Percentiles rank a stretch among this genome's conserved stretches.
phyloP scores from a whole-genome alignment of 2,113 vertebrate genomes.

The Scolopax mira region DNA sequence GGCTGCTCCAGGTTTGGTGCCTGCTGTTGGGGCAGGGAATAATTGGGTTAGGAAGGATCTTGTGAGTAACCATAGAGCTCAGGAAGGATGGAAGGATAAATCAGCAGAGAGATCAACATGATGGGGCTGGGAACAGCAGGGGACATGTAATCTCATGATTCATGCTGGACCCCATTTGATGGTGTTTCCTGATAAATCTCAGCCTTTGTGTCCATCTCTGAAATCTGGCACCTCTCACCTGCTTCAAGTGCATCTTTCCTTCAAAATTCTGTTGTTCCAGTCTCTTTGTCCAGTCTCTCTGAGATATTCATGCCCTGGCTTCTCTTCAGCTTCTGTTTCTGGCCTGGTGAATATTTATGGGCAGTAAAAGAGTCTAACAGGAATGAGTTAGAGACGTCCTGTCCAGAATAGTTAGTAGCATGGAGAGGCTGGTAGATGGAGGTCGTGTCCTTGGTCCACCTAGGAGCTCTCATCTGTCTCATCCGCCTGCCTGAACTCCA shows the following conservation, averaged over 20 bases:
- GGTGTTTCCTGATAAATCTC: fast-evolving
- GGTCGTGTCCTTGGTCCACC: background rate
- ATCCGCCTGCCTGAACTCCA: background rate
- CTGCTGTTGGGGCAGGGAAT: background rate
- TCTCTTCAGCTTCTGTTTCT: background rate
- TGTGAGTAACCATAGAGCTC: background rate
- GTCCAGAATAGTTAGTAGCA: background rate
- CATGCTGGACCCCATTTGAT: background rate
- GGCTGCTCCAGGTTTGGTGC: background rate
- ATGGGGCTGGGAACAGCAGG: background rate
- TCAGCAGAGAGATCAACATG: background rate
- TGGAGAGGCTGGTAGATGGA: background rate
- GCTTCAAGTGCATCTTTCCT: background rate
- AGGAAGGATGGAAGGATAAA: background rate
- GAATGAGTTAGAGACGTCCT: background rate
- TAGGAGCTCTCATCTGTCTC: background rate
- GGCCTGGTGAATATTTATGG: background rate
- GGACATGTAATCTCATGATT: background rate
- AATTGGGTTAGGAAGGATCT: background rate
- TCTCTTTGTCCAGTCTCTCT: background rate
- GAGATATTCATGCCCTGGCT: background rate
- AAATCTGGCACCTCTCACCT: background rate
- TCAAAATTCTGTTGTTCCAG: background rate
- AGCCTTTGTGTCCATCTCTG: background rate
- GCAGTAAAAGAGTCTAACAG: background rate